These are phyloP conservation scores for Pagetopsis macropterus DNA, from an alignment of 2,797 vertebrate species.

Conservation along the genomic window DNA sequence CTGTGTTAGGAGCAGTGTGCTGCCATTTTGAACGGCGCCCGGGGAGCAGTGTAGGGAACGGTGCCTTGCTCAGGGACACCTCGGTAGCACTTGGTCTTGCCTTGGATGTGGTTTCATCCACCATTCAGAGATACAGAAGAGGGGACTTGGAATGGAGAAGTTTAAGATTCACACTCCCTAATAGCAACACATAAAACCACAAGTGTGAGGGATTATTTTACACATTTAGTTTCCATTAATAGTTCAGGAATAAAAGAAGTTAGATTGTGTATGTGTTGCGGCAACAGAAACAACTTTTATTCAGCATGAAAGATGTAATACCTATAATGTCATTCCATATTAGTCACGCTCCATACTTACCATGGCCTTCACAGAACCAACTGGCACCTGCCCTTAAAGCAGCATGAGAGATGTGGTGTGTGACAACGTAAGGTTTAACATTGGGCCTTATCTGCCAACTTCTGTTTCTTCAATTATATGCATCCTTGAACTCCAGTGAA, in stretches of 20 bases:
- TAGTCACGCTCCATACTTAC: conserved; percentile 17
- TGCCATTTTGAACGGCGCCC: too few species aligned
- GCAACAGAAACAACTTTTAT: conserved; percentile 14
- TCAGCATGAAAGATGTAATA: conserved; percentile 13
- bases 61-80: too few species aligned
- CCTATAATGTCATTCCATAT: conserved; percentile 3
- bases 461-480: conserved; percentile 92
- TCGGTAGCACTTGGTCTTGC: too few species aligned
- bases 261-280: conserved; percentile 21
- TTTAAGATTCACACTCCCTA: conserved; percentile 49
- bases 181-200: conserved; percentile 52
- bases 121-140: conserved; percentile 52
- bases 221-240: conserved; percentile 32
- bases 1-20: too few species aligned
- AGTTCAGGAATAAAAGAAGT: neutral
- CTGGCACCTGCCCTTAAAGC: conserved; percentile 37
- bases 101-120: conserved; percentile 53
- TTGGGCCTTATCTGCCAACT: conserved; percentile 85
- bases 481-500: conserved; percentile 91
- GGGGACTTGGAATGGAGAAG: conserved; percentile 47
- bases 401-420: conserved; percentile 45
- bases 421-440: conserved; percentile 86
- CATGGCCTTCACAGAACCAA: conserved; percentile 35
- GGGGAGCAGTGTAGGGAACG: too few species aligned
- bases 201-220: conserved; percentile 53